phyloP scores from a whole-genome alignment of 2,797 vertebrate genomes.

The Phyllotis vaccarum region DNA sequence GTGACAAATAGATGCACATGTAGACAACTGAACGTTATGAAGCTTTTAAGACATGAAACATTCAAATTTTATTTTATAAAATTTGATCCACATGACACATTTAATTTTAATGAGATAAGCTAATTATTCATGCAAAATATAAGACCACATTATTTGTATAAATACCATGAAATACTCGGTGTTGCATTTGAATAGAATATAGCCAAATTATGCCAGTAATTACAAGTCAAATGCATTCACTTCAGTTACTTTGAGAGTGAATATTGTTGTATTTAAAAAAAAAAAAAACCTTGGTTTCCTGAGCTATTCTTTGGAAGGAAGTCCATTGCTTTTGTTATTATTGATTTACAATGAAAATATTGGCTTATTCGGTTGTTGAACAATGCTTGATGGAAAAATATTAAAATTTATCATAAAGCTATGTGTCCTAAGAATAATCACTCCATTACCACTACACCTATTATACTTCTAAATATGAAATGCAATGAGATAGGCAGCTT shows the following conservation, averaged over 20 bases:
- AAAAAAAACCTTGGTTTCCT: not conserved
- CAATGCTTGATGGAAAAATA: slow-evolving; percentile 48
- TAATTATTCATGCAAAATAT: slow-evolving; percentile 79
- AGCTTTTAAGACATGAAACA: slow-evolving; percentile 1
- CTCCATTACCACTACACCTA: not conserved
- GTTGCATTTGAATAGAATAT: not conserved
- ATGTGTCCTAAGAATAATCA: not conserved
- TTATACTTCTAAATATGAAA: not conserved
- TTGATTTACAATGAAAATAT: not conserved
- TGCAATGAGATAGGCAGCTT: slow-evolving; percentile 3
- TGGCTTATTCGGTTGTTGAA: not conserved
- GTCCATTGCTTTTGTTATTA: not conserved
- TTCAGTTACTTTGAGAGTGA: not conserved
- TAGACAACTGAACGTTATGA: not conserved
- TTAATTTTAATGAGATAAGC: slow-evolving; percentile 72
- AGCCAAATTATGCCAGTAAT: not conserved
- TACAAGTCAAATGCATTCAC: not conserved
- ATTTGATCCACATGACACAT: slow-evolving; percentile 60
- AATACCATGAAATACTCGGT: not conserved
- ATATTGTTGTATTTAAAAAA: not conserved
- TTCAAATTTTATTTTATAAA: slow-evolving; percentile 53
- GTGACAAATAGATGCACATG: slow-evolving; percentile 41
- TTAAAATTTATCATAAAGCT: not conserved
- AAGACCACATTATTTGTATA: not conserved
- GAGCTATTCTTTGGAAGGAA: not conserved